Conservation (phyloP, 2,113 vertebrate genomes). For the Pavo muticus region DNA sequence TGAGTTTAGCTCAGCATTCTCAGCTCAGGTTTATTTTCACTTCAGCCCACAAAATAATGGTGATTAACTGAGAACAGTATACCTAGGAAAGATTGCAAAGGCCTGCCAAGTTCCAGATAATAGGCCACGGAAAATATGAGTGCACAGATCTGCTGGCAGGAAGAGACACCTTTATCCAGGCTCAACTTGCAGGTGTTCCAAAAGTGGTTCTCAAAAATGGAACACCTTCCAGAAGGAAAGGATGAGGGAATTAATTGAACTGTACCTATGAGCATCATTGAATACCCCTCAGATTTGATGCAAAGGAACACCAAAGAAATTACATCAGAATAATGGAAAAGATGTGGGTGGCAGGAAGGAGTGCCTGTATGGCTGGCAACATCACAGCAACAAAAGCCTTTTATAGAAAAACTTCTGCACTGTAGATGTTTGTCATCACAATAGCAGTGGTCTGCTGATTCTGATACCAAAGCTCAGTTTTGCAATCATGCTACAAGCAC, state of each 20-base stretch:
- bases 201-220: not conserved
- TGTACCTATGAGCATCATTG: rapidly evolving
- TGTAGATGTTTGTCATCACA: not conserved
- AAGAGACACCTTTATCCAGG: not conserved
- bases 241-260: not conserved
- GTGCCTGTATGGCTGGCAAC: not conserved
- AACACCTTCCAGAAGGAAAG: not conserved
- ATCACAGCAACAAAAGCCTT: not conserved
- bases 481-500: rapidly evolving
- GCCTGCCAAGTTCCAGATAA: slow-evolving; percentile 20
- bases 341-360: not conserved
- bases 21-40: not conserved
- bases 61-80: slow-evolving; percentile 25
- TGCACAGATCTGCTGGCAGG: not conserved
- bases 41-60: not conserved
- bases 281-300: not conserved
- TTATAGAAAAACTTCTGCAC: not conserved
- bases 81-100: slow-evolving; percentile 36
- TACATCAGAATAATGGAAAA: not conserved
- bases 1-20: not conserved
- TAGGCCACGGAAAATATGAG: not conserved
- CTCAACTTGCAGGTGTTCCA: not conserved
- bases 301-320: not conserved
- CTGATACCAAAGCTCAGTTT: not conserved
- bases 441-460: not conserved